A percentile compares a stretch with the other conserved stretches of the same genome.
Evolutionary conservation across 2,888 invertebrate species (phyloP).

Genomic region (Catonia carolina): DNA sequence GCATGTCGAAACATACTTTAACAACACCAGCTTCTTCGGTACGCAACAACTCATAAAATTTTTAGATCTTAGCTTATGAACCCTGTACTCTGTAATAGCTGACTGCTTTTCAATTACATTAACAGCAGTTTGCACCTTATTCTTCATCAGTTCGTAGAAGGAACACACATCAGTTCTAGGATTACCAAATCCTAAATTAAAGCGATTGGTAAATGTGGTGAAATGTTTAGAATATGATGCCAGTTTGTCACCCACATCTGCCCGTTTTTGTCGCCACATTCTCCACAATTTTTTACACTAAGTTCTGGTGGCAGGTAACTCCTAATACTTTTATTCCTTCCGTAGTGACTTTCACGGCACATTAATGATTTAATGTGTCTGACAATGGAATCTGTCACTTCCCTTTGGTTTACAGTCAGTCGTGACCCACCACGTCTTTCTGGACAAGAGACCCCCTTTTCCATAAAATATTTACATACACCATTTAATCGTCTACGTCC

Average conservation of each 20-base stretch:
- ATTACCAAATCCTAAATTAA: constrained; percentile 4
- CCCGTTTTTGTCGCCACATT: neutral
- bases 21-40: neutral
- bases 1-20: constrained; percentile 3
- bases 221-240: neutral
- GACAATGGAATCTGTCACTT: neutral
- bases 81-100: neutral
- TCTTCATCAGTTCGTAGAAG: neutral
- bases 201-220: neutral
- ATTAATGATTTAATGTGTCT: neutral
- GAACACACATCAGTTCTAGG: neutral
- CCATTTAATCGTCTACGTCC: neutral
- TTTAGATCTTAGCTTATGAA: neutral
- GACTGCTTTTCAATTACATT: neutral
- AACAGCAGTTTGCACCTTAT: neutral
- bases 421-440: neutral
- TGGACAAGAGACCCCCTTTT: neutral
- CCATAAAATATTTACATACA: neutral
- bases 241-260: neutral
- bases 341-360: neutral
- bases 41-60: neutral
- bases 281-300: neutral
- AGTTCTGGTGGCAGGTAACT: neutral
- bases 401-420: neutral
- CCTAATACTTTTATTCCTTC: neutral